phyloP scores from a whole-genome alignment of 2,797 vertebrate genomes.

The Phataginus tetradactyla region DNA sequence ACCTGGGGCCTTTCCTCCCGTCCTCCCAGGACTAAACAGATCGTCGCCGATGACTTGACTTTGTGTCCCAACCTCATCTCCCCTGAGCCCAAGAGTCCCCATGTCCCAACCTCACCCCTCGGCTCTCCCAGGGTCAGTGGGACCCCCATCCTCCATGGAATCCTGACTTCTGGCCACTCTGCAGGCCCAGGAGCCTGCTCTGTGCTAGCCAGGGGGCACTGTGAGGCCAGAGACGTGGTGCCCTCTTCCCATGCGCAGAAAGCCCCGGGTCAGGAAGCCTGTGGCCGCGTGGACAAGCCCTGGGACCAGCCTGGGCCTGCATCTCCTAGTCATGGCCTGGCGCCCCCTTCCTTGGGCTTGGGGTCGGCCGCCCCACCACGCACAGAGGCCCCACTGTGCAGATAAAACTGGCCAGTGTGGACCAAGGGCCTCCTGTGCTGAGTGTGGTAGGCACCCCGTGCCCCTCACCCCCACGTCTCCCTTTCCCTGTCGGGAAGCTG shows the following conservation, averaged over 20 bases:
- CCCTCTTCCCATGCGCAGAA: not conserved
- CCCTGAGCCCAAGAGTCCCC: not conserved
- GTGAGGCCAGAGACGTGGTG: not conserved
- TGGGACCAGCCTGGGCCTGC: no score
- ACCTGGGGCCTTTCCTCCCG: accelerated
- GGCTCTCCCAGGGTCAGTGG: not conserved
- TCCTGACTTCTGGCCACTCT: not conserved
- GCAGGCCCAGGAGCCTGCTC: not conserved
- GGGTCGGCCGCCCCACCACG: not conserved
- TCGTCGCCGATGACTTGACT: not conserved
- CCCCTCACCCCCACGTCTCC: accelerated
- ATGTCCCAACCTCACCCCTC: not conserved
- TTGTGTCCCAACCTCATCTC: accelerated
- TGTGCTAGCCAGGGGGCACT: not conserved
- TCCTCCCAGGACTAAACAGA: not conserved
- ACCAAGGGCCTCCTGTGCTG: no score
- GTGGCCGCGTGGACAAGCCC: no score
- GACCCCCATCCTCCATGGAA: accelerated
- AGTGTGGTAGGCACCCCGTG: accelerated
- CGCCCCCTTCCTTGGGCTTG: no score
- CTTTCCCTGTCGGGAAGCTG: not conserved
- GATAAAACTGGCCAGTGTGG: no score
- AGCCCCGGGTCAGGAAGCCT: accelerated
- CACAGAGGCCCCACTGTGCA: no score
- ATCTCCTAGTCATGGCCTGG: no score